Evolutionary conservation across 2,113 vertebrate genomes (phyloP), one percentile per base, ranked within the genome.

Genomic region (Calyptommatus sinebrachiatus): DNA sequence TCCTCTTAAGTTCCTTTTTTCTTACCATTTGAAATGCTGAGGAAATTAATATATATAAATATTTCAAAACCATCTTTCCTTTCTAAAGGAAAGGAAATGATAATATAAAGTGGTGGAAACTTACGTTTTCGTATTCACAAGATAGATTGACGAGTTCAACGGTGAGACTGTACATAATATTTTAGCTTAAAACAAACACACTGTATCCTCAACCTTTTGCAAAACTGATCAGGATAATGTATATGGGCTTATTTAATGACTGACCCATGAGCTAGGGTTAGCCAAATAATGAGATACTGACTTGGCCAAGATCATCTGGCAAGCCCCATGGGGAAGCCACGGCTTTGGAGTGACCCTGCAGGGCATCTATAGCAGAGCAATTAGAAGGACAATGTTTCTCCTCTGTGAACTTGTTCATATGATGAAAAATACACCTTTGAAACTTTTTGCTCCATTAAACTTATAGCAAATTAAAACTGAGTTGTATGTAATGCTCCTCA

Each of bases 361-460:
- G 28, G 8, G 20, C 21, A 14, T 20, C 14, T 20, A n/a, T 53
- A 48, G 12, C 45, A 20, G 6, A 53, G 22, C 45, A 29, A 53
- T 57, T 73, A 26, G 28, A 73, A 26, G 26, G 48, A 26, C 6
- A 1, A 73, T 48, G 16, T 31, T 57, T n/a, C 7, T 1, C 74
- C 90, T 79, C 66, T 76, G 29, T 79, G 12, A 16, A 68, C 41
- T 77, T 79, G 26, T 73, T 85, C 24, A 21, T 85, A 46, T 88
- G 84, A 86, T 76, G 80, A 82, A 68, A 86, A 81, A 76, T 0
- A 18, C 0, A 24, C 50, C 72, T 84, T 86, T 82, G 86, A 87
- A 86, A 82, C 60, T 81, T 67, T 71, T 66, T 22, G 20, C 83
- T 62, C 76, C 86, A 80, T 84, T 84, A 84, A 87, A 84, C 74